These are phyloP conservation scores for Nomada hirtipes DNA, from an alignment of 2,888 invertebrate genomes.

Conservation along the genomic window DNA sequence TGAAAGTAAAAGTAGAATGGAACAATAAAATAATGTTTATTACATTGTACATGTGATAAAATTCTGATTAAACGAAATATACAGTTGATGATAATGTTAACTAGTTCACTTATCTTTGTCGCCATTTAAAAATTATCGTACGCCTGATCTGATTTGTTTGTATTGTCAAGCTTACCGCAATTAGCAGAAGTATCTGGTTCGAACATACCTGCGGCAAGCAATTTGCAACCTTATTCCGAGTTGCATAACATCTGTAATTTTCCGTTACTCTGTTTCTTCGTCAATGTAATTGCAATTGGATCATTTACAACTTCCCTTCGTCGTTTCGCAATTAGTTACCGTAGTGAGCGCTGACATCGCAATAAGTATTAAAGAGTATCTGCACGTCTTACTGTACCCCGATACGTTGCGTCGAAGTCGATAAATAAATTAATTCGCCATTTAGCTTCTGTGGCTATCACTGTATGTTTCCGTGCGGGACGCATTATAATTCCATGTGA, in stretches of 20 bases:
- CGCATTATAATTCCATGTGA: constrained; percentile 1
- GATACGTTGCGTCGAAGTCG: too few relatives aligned
- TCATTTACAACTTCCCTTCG: constrained; percentile 1
- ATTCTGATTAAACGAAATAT: too few relatives aligned
- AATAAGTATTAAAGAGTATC: not conserved
- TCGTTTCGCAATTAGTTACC: not conserved
- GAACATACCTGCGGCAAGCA: not conserved
- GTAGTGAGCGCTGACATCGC: not conserved
- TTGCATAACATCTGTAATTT: not conserved
- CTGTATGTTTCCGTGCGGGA: not conserved
- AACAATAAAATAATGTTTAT: too few relatives aligned
- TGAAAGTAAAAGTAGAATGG: too few relatives aligned
- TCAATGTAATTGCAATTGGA: not conserved
- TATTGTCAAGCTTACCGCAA: not conserved
- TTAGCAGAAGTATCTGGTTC: too few relatives aligned
- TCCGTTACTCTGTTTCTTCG: not conserved
- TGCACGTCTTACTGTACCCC: not conserved
- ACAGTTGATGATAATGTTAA: too few relatives aligned
- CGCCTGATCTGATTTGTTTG: not conserved
- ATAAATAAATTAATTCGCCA: not conserved
- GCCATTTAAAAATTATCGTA: not conserved
- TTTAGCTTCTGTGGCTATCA: not conserved
- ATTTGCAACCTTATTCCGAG: not conserved
- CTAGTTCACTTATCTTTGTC: not conserved
- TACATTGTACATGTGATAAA: too few relatives aligned